Conservation (phyloP, 92 coral and sea anemone genomes). For the Actinostola sp. region DNA sequence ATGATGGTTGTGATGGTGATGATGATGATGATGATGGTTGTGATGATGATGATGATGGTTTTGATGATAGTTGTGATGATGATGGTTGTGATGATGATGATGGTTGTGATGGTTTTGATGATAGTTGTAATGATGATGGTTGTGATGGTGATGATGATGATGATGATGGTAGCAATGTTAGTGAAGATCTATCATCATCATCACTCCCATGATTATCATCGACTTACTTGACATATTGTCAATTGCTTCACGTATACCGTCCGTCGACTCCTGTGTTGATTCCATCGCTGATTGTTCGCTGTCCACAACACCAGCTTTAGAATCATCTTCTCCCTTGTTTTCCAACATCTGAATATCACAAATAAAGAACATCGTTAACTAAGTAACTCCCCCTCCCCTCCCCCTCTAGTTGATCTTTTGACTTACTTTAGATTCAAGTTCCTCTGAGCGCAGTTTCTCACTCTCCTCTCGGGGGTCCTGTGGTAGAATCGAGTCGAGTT, state of each 20-base stretch:
- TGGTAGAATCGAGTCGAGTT: slow-evolving; percentile 75
- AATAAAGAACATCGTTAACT: background rate
- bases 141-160: background rate
- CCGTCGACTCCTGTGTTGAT: background rate
- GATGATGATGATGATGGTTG: too few relatives aligned
- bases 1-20: too few relatives aligned
- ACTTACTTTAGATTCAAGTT: slow-evolving; percentile 66
- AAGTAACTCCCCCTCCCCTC: background rate
- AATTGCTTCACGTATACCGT: background rate
- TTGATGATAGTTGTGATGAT: too few relatives aligned
- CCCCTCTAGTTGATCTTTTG: background rate
- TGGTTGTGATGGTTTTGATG: background rate
- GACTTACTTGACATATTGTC: background rate
- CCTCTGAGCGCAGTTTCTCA: slow-evolving; percentile 76
- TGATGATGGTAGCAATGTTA: background rate
- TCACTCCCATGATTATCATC: background rate
- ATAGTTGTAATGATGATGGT: too few relatives aligned
- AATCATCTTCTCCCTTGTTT: background rate
- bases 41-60: too few relatives aligned
- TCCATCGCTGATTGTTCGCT: background rate
- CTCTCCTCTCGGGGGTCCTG: slow-evolving; percentile 91
- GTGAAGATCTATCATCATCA: too few relatives aligned
- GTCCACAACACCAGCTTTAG: background rate
- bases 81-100: too few relatives aligned
- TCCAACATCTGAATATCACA: background rate